Conservation (phyloP, 2,113 vertebrate genomes). For the Cephalopholis sonnerati region DNA sequence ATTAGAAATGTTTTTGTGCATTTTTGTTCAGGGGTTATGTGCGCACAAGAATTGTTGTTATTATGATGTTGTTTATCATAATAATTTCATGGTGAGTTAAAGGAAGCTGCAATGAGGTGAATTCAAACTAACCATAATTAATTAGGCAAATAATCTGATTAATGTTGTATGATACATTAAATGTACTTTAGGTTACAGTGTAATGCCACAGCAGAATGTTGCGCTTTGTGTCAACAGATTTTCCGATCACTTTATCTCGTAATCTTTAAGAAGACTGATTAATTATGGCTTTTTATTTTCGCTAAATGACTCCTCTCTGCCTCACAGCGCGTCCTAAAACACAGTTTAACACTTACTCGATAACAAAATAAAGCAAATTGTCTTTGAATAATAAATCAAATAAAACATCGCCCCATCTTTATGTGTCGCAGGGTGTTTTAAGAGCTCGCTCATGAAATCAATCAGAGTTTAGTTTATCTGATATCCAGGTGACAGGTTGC, state of each 20-base stretch:
- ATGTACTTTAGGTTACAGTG: not conserved
- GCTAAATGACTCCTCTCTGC: not conserved
- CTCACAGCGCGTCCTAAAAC: not conserved
- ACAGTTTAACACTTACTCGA: not conserved
- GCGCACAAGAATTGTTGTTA: not conserved
- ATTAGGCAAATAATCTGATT: not conserved
- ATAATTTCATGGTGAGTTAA: not conserved
- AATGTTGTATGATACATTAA: not conserved
- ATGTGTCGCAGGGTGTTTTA: not conserved
- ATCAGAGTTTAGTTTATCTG: too few relatives aligned
- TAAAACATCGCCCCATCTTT: too few relatives aligned
- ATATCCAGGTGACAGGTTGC: not conserved
- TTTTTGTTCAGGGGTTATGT: not conserved
- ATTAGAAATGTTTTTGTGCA: not conserved
- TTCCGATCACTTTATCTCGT: not conserved
- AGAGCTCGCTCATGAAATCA: not conserved
- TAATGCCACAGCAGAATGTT: not conserved
- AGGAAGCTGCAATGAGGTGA: not conserved
- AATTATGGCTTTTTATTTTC: not conserved
- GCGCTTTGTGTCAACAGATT: rapidly evolving
- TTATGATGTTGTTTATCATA: not conserved
- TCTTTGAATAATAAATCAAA: not conserved
- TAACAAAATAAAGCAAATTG: not conserved
- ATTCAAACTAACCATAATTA: not conserved
- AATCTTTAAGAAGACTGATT: not conserved